Evolutionary conservation across 2,888 invertebrate genomes (phyloP).

Genomic region (Scaptodrosophila latifasciaeformis): DNA sequence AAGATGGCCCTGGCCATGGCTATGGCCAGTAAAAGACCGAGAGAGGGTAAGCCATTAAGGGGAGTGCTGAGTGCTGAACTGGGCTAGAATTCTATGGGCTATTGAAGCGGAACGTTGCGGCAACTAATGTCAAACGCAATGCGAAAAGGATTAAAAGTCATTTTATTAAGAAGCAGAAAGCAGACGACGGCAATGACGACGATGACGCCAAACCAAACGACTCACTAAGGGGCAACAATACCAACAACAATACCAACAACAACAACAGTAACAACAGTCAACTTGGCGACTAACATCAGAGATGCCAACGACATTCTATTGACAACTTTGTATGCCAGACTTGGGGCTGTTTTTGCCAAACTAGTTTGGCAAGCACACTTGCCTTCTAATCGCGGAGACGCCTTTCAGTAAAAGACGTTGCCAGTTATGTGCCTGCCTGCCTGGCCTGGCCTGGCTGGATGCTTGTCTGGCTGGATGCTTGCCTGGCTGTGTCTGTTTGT

Average conservation of each 20-base stretch:
- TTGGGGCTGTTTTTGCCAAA: constrained; percentile 46
- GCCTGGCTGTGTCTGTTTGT: constrained; percentile 56
- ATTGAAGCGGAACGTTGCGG: constrained; percentile 45
- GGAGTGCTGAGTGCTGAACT: not conserved
- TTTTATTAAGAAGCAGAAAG: constrained; percentile 51
- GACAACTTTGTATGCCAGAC: not conserved
- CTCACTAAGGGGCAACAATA: constrained; percentile 6
- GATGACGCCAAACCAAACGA: not conserved
- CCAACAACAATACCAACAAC: constrained; percentile 23
- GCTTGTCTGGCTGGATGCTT: not conserved
- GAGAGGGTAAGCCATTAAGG: not conserved
- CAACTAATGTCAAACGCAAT: constrained; percentile 65
- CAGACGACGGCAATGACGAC: constrained; percentile 2
- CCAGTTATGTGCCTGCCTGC: not conserved
- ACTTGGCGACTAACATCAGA: constrained; percentile 19
- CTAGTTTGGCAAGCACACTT: constrained; percentile 47
- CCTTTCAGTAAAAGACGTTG: not conserved
- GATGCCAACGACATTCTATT: not conserved
- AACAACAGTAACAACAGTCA: constrained; percentile 27
- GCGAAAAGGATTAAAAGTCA: constrained; percentile 71
- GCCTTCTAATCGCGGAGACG: not conserved
- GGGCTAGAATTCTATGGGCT: constrained; percentile 5
- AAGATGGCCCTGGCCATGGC: constrained; percentile 25
- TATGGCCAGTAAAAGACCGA: not conserved
- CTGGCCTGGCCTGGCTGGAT: too few relatives aligned